Base-by-base conservation (phyloP, 2,797 vertebrate species). In the Sciaenops ocellatus region DNA sequence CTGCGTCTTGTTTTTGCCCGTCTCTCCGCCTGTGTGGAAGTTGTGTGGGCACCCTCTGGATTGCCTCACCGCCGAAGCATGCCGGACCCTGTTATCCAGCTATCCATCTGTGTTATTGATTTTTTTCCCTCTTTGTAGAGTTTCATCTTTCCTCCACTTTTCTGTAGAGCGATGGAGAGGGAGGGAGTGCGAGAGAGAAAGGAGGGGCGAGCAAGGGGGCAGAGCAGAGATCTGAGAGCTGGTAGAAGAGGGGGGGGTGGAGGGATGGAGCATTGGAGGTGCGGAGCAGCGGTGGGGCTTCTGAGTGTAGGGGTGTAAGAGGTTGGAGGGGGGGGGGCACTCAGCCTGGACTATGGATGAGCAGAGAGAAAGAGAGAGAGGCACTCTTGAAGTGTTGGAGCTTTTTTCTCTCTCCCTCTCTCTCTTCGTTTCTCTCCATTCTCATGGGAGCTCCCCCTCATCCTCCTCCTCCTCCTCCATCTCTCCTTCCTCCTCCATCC, bases 21-120 rank as follows among this genome's bases (percentile, higher is more conserved):
- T 89, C 92, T 93, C 91, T 90, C 91, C 79, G 90, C 92, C 93
- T 92, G 87, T 93, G 92, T 95, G 94, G 94, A 94, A 94, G 95
- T 95, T 94, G 94, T 95, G 94, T 95, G 94, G 94, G 94, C 93
- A 95, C 94, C 94, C 93, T 95, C 94, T 94, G 94, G 94, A 95
- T 95, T 95, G 92, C 94, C 94, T 95, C 93, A 94, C 90, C 65
- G 88, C 91, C 87, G 90, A 94, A 94, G 94, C 95, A 96, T 94
- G 94, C 93, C 90, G 94, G 94, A 95, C 94, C 94, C 93, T 95
- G 92, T 95, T 95, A 95, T 95, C 95, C 89, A 89, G 93, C 94
- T 93, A 95, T 96, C 94, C 94, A 95, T 95, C 95, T 96, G 94
- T 92, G 92, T 93, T 95, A 95, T 95, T 95, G 94, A 95, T 95